Base-by-base conservation (phyloP, 2,888 invertebrate genomes). In the Dorcus hopei region DNA sequence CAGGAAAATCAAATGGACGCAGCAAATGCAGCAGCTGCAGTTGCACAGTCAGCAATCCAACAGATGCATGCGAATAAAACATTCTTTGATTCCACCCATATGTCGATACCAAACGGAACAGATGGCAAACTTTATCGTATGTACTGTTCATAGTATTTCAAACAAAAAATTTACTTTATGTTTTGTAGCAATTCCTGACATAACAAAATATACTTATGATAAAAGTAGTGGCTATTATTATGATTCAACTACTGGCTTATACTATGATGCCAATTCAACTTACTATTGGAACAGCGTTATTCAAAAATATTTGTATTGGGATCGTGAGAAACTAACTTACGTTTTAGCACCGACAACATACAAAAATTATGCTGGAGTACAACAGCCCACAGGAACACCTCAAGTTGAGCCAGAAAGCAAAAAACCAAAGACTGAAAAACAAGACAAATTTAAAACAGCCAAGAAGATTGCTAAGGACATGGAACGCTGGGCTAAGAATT, bases 381-480 rank as follows among this genome's bases (percentile, higher is more conserved):
- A 51, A 75, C 78, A 43, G 75, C 75, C 9, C 60, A 73, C 54
- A 26, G 54, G 40, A 9, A 38, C 55, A 9, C 39, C 60, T 2
- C 14, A 19, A 53, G 57, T 2, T 65, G 71, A 59, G 68, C 68
- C 53, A 62, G 68, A 54, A 68, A 81, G 85, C 62, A 87, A 87
- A 77, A 91, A 90, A 75, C 83, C 82, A 61, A 87, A 87, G 70
- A 87, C 85, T 67, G 87, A 85, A 48, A 93, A 93, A 69, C 92
- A 91, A 61, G 96, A 96, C 70, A 96, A 97, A 80, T 96, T 95
- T 0, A 97, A 97, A 80, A 95, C 95, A 9, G 97, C 97, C 4
- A 97, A 97, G 76, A 95, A 96, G 78, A 97, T 97, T 67, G 97
- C 97, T 0, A 97, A 97, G 80, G 91, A 93, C 69, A 93, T 93